Evolutionary conservation across 2,797 vertebrate species (phyloP).

Genomic region (Poecile montanus): DNA sequence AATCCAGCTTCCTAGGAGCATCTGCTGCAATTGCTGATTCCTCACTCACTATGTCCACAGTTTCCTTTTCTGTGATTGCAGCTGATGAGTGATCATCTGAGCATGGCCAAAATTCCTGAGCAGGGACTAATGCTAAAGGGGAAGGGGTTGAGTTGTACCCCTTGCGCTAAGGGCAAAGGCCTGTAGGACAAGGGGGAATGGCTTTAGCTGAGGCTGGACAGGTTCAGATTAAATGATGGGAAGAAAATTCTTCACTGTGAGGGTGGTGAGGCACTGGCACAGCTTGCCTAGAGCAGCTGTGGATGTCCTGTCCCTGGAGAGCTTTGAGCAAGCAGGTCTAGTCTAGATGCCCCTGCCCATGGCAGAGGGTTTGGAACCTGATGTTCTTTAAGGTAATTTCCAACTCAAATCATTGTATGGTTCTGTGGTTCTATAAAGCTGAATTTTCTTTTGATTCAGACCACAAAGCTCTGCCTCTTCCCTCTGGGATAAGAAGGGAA

Average conservation of each 20-base stretch:
- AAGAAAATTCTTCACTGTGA: not conserved
- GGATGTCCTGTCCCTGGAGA: not conserved
- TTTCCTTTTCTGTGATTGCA: not conserved
- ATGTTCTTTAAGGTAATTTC: not conserved
- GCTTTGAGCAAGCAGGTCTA: not conserved
- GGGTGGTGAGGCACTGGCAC: not conserved
- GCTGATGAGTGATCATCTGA: not conserved
- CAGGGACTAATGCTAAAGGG: not conserved
- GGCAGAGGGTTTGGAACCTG: not conserved
- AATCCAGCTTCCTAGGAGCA: not conserved
- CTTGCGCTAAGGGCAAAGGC: not conserved
- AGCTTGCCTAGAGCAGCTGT: not conserved
- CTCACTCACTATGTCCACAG: not conserved
- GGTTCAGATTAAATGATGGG: not conserved
- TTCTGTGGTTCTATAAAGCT: not conserved
- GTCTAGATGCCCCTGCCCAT: not conserved
- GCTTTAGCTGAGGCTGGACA: not conserved
- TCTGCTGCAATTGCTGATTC: not conserved
- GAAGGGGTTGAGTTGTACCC: not conserved
- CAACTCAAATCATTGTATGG: not conserved
- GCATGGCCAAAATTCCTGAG: not conserved
- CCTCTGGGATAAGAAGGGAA: not conserved
- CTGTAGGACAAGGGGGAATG: not conserved
- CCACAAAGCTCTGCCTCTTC: not conserved
- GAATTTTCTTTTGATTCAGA: not conserved